phyloP scores from a whole-genome alignment of 2,113 vertebrate species.

The Aptenodytes patagonicus region DNA sequence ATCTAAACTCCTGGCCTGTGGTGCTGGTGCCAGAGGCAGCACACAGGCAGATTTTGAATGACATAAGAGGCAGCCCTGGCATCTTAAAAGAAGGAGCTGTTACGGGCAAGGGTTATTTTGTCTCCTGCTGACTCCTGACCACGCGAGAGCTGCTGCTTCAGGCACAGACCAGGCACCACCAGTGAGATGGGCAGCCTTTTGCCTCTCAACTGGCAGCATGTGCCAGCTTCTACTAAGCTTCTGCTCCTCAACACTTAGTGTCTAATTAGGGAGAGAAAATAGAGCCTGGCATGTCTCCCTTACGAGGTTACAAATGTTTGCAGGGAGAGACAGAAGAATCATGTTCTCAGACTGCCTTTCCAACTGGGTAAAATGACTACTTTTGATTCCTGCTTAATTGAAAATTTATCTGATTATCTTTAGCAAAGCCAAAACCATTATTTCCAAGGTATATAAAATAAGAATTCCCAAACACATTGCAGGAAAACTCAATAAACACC shows the following conservation, averaged over 20 bases:
- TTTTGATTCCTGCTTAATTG: neutral
- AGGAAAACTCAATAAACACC: neutral
- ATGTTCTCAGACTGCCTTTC: neutral
- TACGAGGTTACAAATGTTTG: neutral
- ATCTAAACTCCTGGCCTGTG: neutral
- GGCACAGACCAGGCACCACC: neutral
- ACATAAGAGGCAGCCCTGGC: neutral
- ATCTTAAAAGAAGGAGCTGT: neutral
- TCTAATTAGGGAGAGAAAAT: neutral
- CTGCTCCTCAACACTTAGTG: neutral
- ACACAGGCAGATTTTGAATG: neutral
- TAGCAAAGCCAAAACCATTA: neutral
- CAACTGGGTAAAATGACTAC: neutral
- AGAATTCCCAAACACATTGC: neutral
- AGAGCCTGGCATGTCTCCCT: neutral
- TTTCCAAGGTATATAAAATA: neutral
- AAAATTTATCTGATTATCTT: neutral
- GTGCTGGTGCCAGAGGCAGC: neutral
- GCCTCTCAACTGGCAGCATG: neutral
- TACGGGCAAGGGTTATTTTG: neutral
- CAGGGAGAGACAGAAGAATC: neutral
- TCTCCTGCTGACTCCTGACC: neutral
- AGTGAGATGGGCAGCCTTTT: neutral
- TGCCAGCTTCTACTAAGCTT: neutral
- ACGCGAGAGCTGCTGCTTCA: neutral